phyloP scores from a whole-genome alignment of 2,113 vertebrate genomes.

The Eulemur rufifrons region DNA sequence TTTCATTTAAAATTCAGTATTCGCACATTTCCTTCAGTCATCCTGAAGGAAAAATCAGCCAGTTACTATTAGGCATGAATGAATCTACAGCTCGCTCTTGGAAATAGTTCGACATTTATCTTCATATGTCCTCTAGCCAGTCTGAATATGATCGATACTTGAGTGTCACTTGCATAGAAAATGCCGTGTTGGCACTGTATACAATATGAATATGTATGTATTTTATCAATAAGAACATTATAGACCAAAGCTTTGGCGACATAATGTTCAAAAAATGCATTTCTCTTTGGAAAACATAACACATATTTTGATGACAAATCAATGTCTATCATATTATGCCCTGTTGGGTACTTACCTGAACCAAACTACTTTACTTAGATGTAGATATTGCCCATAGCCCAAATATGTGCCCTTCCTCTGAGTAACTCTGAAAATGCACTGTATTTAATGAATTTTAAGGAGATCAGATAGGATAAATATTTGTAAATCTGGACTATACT shows the following conservation, averaged over 20 bases:
- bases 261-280: background rate
- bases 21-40: background rate
- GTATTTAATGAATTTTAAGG: background rate
- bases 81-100: background rate
- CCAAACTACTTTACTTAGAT: background rate
- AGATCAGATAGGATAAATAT: background rate
- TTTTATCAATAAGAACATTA: background rate
- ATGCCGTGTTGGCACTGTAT: background rate
- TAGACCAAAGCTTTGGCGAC: background rate
- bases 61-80: background rate
- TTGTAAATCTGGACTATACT: background rate
- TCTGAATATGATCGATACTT: background rate
- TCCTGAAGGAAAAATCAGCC: background rate
- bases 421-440: background rate
- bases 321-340: background rate
- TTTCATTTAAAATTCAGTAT: constrained; percentile 6
- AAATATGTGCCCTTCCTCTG: background rate
- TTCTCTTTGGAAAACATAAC: background rate
- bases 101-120: background rate
- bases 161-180: background rate
- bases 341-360: background rate
- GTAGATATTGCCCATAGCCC: background rate
- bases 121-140: background rate
- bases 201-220: background rate
- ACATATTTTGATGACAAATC: background rate